phyloP scores from a whole-genome alignment of 2,888 invertebrate genomes.

The Morpho achilles region DNA sequence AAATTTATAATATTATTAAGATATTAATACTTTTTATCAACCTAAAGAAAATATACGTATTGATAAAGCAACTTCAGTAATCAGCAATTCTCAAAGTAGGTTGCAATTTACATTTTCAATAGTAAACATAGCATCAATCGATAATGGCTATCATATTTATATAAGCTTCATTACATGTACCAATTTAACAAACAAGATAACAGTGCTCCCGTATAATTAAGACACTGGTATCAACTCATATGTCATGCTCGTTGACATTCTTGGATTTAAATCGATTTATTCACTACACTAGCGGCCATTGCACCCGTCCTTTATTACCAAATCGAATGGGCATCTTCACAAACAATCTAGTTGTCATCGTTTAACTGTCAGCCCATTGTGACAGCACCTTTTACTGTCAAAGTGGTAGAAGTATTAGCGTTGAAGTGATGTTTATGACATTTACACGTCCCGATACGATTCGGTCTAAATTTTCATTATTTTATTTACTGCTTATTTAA shows the following conservation, averaged over 20 bases:
- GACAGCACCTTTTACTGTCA: conserved; percentile 29
- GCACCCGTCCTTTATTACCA: conserved; percentile 9
- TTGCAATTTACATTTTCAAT: no score
- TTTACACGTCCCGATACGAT: conserved; percentile 17
- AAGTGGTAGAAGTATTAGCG: conserved; percentile 18
- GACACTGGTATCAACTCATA: conserved; percentile 10
- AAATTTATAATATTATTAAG: no score
- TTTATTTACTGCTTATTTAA: no score
- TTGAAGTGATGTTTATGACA: conserved; percentile 13
- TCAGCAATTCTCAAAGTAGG: no score
- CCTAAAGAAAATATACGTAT: no score
- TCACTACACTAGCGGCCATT: conserved; percentile 9
- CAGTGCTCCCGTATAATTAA: conserved; percentile 12
- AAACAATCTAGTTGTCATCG: conserved; percentile 29
- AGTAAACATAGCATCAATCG: no score
- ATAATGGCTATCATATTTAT: neutral
- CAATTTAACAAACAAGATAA: conserved; percentile 5
- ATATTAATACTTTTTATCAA: no score
- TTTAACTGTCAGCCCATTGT: conserved; percentile 32
- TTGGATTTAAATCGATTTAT: conserved; percentile 12
- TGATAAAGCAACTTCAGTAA: no score
- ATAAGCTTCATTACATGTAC: neutral
- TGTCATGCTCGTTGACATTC: conserved; percentile 10
- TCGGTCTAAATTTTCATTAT: no score
- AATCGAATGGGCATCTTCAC: conserved; percentile 23